A percentile compares a stretch with the other conserved stretches of the same genome.
Evolutionary conservation across 2,797 vertebrate genomes (phyloP).

Genomic region (Coccyzus lansbergi): DNA sequence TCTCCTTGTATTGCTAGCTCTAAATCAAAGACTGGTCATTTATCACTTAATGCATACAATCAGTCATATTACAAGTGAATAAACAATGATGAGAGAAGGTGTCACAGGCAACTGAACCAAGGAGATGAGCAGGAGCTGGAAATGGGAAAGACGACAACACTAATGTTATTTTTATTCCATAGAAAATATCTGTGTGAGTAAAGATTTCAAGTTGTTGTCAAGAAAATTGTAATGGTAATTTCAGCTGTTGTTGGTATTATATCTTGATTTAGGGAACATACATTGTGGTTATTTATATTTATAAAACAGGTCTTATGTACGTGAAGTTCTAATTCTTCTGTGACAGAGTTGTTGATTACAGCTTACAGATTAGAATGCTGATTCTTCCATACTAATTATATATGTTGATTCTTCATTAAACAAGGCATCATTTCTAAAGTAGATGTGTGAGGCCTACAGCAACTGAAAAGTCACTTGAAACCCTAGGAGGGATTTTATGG

Average conservation of each 20-base stretch:
- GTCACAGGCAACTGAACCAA: background rate
- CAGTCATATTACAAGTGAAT: background rate
- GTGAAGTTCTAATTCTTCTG: background rate
- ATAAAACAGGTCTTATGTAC: background rate
- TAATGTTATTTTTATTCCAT: constrained; percentile 5
- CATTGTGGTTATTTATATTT: background rate
- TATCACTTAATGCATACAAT: background rate
- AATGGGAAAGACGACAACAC: constrained; percentile 6
- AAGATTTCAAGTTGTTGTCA: background rate
- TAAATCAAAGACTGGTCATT: background rate
- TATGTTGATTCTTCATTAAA: background rate
- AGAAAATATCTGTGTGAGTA: constrained; percentile 17
- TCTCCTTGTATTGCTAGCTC: background rate
- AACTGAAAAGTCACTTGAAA: background rate
- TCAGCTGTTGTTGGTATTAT: background rate
- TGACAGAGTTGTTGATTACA: background rate
- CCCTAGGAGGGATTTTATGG: background rate
- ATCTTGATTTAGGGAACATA: background rate
- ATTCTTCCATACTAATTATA: background rate
- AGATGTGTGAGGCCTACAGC: background rate
- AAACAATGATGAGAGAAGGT: background rate
- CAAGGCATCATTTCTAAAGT: background rate
- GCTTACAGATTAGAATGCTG: background rate
- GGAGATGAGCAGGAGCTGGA: constrained; percentile 23
- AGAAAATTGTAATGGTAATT: constrained; percentile 31